phyloP scores from a whole-genome alignment of 2,113 vertebrate genomes.

The Macquaria australasica region DNA sequence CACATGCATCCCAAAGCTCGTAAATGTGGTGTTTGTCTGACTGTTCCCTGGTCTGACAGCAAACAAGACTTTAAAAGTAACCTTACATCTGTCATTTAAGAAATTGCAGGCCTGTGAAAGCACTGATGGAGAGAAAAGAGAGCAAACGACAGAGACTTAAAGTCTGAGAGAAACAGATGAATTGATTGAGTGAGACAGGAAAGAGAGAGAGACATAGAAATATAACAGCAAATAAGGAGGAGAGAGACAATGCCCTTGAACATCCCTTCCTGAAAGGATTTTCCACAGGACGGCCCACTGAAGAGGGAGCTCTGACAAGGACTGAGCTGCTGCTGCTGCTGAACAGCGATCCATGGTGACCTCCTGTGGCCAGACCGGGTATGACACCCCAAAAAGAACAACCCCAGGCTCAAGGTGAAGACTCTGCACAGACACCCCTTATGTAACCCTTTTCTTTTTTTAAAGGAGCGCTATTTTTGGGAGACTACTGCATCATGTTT shows the following conservation, averaged over 20 bases:
- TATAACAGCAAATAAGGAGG: neutral
- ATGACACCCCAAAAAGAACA: constrained; percentile 49
- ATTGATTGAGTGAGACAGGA: neutral
- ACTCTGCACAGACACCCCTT: constrained; percentile 78
- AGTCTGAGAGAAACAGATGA: neutral
- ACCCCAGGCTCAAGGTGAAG: constrained; percentile 81
- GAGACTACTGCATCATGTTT: constrained; percentile 75
- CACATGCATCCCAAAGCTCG: neutral
- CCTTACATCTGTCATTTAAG: constrained; percentile 5
- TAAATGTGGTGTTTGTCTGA: neutral
- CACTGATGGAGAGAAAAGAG: neutral
- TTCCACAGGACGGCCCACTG: constrained; percentile 60
- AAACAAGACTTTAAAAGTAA: constrained; percentile 14
- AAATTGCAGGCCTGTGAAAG: neutral
- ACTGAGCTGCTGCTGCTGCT: constrained; percentile 32
- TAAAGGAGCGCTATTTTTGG: constrained; percentile 73
- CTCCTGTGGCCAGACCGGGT: constrained; percentile 74
- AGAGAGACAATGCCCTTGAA: constrained; percentile 71
- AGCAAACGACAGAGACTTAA: neutral
- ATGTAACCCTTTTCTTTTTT: constrained; percentile 74
- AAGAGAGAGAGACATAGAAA: neutral
- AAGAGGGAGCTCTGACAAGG: constrained; percentile 60
- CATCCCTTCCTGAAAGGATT: constrained; percentile 54
- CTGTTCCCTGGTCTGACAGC: neutral
- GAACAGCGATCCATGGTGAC: constrained; percentile 55